Base-by-base conservation (phyloP, 1,140 invertebrate genomes). In the Formica exsecta region DNA sequence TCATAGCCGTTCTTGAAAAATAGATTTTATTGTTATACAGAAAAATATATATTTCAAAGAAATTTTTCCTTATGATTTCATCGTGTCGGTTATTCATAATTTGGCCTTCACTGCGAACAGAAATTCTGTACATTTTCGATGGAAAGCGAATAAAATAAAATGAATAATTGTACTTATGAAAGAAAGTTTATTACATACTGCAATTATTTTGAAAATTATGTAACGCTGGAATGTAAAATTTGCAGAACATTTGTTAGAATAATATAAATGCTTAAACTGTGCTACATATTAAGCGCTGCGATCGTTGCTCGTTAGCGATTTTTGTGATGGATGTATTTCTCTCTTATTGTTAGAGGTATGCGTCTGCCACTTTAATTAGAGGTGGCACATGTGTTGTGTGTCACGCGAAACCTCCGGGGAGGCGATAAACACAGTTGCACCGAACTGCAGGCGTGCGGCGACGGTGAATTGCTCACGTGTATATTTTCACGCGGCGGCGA, bases 391-490 rank as follows among this genome's bases (percentile, higher is more conserved):
- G 16, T 16, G 25, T 22, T 57, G n/a, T 59, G n/a, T 61, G 36
- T 61, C 38, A 41, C 25, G 54, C 73, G 73, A 75, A 61, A 61
- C 16, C 73, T 29, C 48, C 48, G 16, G 61, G 61, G 25, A 16
- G 25, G 54, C 22, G 73, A 59, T 75, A 75, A 75, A 75, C 54
- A 25, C 41, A 25, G 13, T 77, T 57, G 68, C 7, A 32, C 0
- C 62, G 22, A 57, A 68, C 61, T 65, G 85, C 84, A 54, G 57
- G 44, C 38, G 13, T 48, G 16, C 25, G 9, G 19, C 44, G 29
- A 32, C 48, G 64, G 71, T 64, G 59, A 64, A 41, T 51, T 54
- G 65, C 7, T 54, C 85, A 41, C 13, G 68, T 79, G 68, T 44
- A 22, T n/a, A 44, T 83, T 74, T 51, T 51, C 48, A 51, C 83